Percentiles rank a stretch among this genome's conserved stretches.
Conservation (phyloP, 1,140 invertebrate species). For the Philotrypesis tridentata region DNA sequence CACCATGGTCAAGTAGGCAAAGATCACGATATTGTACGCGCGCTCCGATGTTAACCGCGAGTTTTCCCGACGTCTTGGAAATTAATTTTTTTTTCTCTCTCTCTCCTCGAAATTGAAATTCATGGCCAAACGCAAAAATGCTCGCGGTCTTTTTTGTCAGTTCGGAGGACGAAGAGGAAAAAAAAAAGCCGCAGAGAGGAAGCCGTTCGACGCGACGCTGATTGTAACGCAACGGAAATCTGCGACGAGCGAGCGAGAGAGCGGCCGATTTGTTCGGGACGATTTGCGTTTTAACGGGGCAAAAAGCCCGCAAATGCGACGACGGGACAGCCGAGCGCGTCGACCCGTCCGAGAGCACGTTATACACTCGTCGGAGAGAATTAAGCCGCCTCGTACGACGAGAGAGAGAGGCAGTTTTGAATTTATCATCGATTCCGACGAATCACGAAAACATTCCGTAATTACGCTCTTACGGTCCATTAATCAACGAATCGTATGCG, state of each 20-base stretch:
- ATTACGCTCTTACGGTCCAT: not conserved
- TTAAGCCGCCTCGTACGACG: too few relatives aligned
- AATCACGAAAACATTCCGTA: not conserved
- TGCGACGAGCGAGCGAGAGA: too few relatives aligned
- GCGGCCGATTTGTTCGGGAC: conserved; percentile 22
- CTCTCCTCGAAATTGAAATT: not conserved
- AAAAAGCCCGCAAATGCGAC: not conserved
- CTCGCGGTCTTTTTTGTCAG: too few relatives aligned
- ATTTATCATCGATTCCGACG: not conserved
- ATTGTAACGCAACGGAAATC: too few relatives aligned
- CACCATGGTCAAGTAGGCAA: not conserved
- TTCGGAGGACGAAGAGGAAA: too few relatives aligned
- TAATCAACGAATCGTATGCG: not conserved
- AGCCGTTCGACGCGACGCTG: not conserved
- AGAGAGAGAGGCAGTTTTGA: too few relatives aligned
- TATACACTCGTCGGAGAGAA: too few relatives aligned
- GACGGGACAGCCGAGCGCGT: not conserved
- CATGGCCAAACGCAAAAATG: too few relatives aligned
- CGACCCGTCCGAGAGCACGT: conserved; percentile 7
- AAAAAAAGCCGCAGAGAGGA: too few relatives aligned
- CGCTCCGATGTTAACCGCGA: not conserved
- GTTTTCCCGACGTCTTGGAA: not conserved
- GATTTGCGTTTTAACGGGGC: too few relatives aligned
- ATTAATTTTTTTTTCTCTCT: too few relatives aligned
- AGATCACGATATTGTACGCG: too few relatives aligned